phyloP scores from a whole-genome alignment of 2,888 invertebrate genomes.

The Melolontha melolontha region DNA sequence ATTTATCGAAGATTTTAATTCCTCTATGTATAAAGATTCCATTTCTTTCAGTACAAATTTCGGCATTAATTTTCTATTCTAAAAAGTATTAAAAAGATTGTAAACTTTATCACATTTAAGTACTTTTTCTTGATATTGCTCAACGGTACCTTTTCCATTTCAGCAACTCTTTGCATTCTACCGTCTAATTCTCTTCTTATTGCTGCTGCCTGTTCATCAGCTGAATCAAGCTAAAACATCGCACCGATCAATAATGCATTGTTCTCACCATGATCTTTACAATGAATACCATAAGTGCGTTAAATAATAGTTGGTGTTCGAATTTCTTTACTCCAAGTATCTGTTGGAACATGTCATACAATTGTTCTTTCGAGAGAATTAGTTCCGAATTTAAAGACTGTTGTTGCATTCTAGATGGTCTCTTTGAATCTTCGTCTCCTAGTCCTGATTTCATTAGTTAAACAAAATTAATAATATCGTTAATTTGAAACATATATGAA shows the following conservation, averaged over 20 bases:
- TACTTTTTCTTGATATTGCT: background rate
- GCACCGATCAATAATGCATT: conserved; percentile 10
- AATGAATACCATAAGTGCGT: conserved; percentile 90
- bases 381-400: conserved; percentile 92
- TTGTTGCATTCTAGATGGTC: conserved; percentile 88
- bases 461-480: background rate
- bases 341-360: conserved; percentile 99
- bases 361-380: conserved; percentile 97
- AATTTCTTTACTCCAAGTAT: conserved; percentile 99
- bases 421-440: conserved; percentile 88
- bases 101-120: conserved; percentile 5
- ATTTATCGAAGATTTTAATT: conserved; percentile 97
- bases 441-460: conserved; percentile 64
- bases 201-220: conserved; percentile 99
- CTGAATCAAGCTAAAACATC: conserved; percentile 89
- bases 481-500: conserved; percentile 1
- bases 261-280: conserved; percentile 10
- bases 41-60: conserved; percentile 99
- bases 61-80: conserved; percentile 98
- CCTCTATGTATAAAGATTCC: conserved; percentile 99
- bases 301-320: conserved; percentile 98
- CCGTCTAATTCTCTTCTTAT: conserved; percentile 98
- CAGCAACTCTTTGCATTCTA: conserved; percentile 94
- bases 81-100: conserved; percentile 51
- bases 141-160: conserved; percentile 90